Conservation (phyloP, 2,888 invertebrate genomes). For the Agrypnus murinus region DNA sequence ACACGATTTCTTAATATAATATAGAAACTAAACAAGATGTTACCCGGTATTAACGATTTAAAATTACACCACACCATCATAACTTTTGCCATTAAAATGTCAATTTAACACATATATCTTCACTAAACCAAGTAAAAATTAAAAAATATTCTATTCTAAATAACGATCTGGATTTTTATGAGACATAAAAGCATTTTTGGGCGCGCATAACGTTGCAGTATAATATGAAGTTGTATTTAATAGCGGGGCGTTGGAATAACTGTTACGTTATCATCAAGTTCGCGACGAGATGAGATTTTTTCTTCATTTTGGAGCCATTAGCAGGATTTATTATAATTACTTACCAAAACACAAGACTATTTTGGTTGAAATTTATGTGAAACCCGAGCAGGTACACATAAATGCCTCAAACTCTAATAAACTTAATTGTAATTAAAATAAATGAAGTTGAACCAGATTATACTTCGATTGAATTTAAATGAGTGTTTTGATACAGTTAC, state of each 20-base stretch:
- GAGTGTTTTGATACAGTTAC: slow-evolving; percentile 58
- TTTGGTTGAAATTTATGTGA: slow-evolving; percentile 42
- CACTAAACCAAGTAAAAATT: slow-evolving; percentile 30
- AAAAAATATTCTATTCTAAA: slow-evolving; percentile 27
- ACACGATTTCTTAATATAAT: slow-evolving; percentile 13
- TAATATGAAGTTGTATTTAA: slow-evolving; percentile 21
- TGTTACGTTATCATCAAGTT: slow-evolving; percentile 29
- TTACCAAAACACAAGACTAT: slow-evolving; percentile 20
- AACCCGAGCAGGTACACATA: slow-evolving; percentile 42
- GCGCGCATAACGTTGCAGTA: slow-evolving; percentile 25
- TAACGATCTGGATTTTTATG: slow-evolving; percentile 27
- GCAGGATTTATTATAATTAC: slow-evolving; percentile 44
- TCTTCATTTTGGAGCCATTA: slow-evolving; percentile 31
- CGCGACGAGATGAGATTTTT: slow-evolving; percentile 3
- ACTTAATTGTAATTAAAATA: slow-evolving; percentile 53
- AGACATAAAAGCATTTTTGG: slow-evolving; percentile 35
- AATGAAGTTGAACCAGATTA: slow-evolving; percentile 49
- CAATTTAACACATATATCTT: slow-evolving; percentile 44
- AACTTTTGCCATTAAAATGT: slow-evolving; percentile 39
- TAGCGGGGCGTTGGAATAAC: slow-evolving; percentile 24
- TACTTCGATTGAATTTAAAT: slow-evolving; percentile 64
- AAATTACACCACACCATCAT: slow-evolving; percentile 29
- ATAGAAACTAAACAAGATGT: background rate
- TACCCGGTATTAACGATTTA: slow-evolving; percentile 12
- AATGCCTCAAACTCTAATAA: slow-evolving; percentile 49